Percentiles rank a stretch among this genome's conserved stretches.
Evolutionary conservation across 2,797 vertebrate species (phyloP).

Genomic region (Scolopax bukidnonensis): DNA sequence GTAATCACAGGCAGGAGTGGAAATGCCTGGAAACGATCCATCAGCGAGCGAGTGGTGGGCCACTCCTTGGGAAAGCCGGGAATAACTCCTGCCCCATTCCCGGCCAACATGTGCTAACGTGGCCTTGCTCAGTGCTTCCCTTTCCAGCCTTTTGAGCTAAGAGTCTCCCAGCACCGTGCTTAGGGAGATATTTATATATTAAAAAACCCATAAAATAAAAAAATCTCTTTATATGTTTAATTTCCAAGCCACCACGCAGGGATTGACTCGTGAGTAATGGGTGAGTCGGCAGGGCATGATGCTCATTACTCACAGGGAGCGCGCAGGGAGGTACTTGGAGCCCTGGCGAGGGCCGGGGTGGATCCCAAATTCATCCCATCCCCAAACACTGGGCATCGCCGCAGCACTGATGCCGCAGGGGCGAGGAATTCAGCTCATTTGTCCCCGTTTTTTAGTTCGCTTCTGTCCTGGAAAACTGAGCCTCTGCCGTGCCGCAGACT

Average conservation of each 20-base stretch:
- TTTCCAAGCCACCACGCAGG: conserved; percentile 22
- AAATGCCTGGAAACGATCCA: not conserved
- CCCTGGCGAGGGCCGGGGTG: not conserved
- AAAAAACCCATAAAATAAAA: not conserved
- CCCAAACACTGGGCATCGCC: not conserved
- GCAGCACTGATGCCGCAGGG: not conserved
- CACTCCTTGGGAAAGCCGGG: not conserved
- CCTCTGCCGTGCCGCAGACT: not conserved
- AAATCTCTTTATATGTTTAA: not conserved
- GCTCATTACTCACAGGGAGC: conserved; percentile 57
- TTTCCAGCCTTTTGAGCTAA: not conserved
- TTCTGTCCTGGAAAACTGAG: not conserved
- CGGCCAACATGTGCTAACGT: not conserved
- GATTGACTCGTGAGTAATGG: conserved; percentile 42
- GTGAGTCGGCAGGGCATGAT: conserved; percentile 40
- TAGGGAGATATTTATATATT: not conserved
- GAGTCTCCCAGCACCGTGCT: not conserved
- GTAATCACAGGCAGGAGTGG: conserved; percentile 5
- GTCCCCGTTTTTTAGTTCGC: not conserved
- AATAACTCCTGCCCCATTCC: not conserved
- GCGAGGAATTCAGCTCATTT: fast-evolving
- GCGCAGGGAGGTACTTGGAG: conserved; percentile 13
- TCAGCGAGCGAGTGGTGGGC: not conserved
- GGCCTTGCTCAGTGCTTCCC: not conserved
- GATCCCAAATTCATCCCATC: not conserved